phyloP scores from a whole-genome alignment of 2,797 vertebrate genomes.

The Ispidina picta region DNA sequence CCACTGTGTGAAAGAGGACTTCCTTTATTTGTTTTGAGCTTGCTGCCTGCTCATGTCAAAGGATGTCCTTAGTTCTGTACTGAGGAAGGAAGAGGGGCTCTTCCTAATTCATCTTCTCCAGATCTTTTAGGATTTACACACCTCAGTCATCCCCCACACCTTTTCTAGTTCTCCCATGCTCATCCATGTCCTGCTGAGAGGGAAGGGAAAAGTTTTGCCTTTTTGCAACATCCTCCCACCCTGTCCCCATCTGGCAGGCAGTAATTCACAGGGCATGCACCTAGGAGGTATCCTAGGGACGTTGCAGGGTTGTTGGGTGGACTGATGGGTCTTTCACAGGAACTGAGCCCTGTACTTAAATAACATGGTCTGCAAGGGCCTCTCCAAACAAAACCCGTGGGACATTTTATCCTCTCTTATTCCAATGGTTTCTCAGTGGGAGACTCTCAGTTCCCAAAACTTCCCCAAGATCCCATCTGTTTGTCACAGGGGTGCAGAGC shows the following conservation, averaged over 20 bases:
- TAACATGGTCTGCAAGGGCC: fast-evolving
- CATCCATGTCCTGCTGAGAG: neutral
- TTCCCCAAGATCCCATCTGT: neutral
- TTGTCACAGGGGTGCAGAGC: fast-evolving
- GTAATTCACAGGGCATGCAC: fast-evolving
- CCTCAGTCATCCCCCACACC: fast-evolving
- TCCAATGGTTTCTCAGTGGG: neutral
- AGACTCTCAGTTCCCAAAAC: neutral
- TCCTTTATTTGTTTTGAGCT: slow-evolving; percentile 50
- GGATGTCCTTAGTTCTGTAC: neutral
- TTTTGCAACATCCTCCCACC: neutral
- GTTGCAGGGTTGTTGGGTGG: neutral
- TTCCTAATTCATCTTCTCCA: neutral
- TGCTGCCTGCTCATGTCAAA: neutral
- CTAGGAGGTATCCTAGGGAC: neutral
- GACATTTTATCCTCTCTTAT: neutral
- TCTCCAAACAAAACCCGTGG: neutral
- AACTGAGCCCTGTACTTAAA: neutral
- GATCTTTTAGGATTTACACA: neutral
- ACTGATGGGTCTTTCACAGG: neutral
- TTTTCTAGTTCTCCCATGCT: neutral
- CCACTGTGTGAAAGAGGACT: slow-evolving; percentile 47
- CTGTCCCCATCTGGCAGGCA: neutral
- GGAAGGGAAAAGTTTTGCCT: neutral
- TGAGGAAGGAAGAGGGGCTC: neutral